A percentile compares a stretch with the other conserved stretches of the same genome.
Evolutionary conservation across 64 coral and sea anemone genomes (phyloP).

Genomic region (Catalaphyllia jardinei): DNA sequence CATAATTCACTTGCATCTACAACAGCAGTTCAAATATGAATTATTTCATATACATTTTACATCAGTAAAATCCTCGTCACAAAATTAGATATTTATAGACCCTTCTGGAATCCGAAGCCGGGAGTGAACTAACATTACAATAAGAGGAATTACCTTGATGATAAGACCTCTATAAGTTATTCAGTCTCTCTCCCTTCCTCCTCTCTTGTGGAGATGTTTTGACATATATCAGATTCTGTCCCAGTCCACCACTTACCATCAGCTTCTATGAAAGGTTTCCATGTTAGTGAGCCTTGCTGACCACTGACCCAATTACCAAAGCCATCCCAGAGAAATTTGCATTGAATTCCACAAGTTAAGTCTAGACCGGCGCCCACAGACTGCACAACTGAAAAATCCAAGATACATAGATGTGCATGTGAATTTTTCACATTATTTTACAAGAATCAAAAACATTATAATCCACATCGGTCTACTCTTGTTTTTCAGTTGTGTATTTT

Average conservation of each 20-base stretch:
- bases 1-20: too few species aligned
- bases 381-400: conserved; percentile 36
- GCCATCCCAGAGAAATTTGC: conserved; percentile 79
- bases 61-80: too few species aligned
- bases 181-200: too few species aligned
- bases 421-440: neutral
- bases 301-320: conserved; percentile 77
- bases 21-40: too few species aligned
- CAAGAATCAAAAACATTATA: neutral
- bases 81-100: too few species aligned
- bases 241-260: conserved; percentile 46
- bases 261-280: conserved; percentile 63
- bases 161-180: too few species aligned
- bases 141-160: too few species aligned
- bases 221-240: too few species aligned
- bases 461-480: neutral
- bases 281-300: conserved; percentile 13
- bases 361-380: conserved; percentile 17
- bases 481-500: neutral
- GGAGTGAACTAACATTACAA: too few species aligned
- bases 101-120: too few species aligned
- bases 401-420: neutral
- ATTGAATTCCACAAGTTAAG: conserved; percentile 65
- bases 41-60: too few species aligned
- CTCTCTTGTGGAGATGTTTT: too few species aligned